Conservation (phyloP, 2,113 vertebrate genomes). For the Lynx canadensis region DNA sequence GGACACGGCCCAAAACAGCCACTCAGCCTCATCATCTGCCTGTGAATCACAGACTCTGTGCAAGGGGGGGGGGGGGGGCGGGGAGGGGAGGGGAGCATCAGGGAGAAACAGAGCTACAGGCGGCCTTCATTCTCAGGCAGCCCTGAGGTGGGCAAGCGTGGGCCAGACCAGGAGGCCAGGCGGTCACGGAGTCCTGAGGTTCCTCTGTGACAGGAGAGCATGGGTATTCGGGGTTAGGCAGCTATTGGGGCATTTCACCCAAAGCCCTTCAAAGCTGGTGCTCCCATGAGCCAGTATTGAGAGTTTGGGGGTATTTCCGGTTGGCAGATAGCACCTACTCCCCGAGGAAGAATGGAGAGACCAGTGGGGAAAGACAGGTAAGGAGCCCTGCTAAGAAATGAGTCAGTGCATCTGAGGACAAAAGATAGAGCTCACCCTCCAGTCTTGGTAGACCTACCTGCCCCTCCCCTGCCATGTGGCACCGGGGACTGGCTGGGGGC, state of each 20-base stretch:
- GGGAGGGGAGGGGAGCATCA: no score
- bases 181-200: fast-evolving
- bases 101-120: background rate
- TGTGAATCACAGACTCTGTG: background rate
- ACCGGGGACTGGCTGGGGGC: no score
- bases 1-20: background rate
- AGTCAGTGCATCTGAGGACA: fast-evolving
- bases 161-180: background rate
- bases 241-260: background rate
- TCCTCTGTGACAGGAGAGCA: background rate
- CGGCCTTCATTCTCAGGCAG: background rate
- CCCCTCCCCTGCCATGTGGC: fast-evolving
- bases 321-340: fast-evolving
- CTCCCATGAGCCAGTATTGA: background rate
- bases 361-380: no score
- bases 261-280: background rate
- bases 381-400: background rate
- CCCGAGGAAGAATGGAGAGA: background rate
- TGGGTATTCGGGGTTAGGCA: background rate
- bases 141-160: fast-evolving
- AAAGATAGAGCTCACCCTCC: background rate
- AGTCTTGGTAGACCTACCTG: fast-evolving
- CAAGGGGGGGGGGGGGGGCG: no score
- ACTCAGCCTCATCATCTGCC: background rate
- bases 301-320: fast-evolving